Evolutionary conservation across 1,140 invertebrate genomes (phyloP), one percentile per base, ranked within the genome.

Genomic region (Chironomus tepperi): DNA sequence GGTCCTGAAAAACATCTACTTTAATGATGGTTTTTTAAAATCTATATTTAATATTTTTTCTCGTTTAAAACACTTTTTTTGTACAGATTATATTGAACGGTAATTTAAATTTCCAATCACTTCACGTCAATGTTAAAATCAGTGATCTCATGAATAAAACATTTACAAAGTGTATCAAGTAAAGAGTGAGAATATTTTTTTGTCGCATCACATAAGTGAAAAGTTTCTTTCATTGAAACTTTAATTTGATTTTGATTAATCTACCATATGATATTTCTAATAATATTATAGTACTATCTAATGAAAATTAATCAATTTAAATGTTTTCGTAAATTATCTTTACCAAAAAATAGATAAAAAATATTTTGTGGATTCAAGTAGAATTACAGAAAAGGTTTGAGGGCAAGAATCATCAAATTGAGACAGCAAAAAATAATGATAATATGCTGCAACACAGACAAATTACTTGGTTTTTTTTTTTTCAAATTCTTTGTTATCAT

Each of bases 401-500:
- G 24, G 24, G 24, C 24, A 34, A 34, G 5, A 1, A 34, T 34
- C n/a, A 34, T 34, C 24, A 34, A 34, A 34, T 34, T 34, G 47
- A 57, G 47, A 57, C 24, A 57, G 47, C 47, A 57, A 57, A 57
- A 34, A 34, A 34, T 34, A 34, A 34, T 34, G 24, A 34, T 57
- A 57, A 57, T n/a, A 57, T 57, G 47, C 47, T n/a, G 12, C 47
- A n/a, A 5, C 47, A 57, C 65, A 70, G 65, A 70, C 65, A 70
- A 70, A 70, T 70, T 70, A 21, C 65, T 16, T 19, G 18, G 19
- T 19, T 7, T 70, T 67, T 67, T 8, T 10, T 67, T 2, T 19
- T 70, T 21, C 18, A 7, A 70, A 18, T 57, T n/a, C 18, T 10
- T 70, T 16, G 16, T 70, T 70, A 70, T 70, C 65, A 70, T 70